These are phyloP conservation scores for Macrobrachium nipponense DNA, from an alignment of 1,140 invertebrate species.

Conservation along the genomic window DNA sequence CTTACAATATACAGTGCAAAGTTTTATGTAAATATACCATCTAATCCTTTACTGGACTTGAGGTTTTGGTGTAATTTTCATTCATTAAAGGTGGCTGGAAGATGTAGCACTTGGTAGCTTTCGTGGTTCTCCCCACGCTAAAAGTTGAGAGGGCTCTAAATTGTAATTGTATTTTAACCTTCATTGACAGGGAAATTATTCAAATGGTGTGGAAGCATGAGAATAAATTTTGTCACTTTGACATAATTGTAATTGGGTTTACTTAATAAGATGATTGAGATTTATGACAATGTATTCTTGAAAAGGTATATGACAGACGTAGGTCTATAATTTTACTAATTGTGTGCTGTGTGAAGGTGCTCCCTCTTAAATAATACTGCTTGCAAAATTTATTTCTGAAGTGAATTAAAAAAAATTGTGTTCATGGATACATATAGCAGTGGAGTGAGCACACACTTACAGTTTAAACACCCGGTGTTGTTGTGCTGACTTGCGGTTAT, in stretches of 20 bases:
- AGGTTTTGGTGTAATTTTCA: slow-evolving; percentile 39
- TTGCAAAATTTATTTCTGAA: slow-evolving; percentile 21
- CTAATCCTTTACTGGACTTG: slow-evolving; percentile 28
- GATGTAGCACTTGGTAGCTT: slow-evolving; percentile 37
- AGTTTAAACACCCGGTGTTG: slow-evolving; percentile 49
- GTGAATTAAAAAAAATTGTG: background rate
- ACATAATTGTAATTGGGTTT: slow-evolving; percentile 58
- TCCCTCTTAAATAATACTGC: slow-evolving; percentile 38
- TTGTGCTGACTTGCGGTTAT: slow-evolving; percentile 40
- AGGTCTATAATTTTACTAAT: slow-evolving; percentile 63
- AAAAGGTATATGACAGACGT: slow-evolving; percentile 59
- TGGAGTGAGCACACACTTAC: slow-evolving; percentile 54
- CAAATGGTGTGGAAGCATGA: slow-evolving; percentile 59
- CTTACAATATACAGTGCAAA: no score
- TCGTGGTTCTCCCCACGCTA: slow-evolving; percentile 54
- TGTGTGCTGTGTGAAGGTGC: slow-evolving; percentile 56
- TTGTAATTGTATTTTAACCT: slow-evolving; percentile 19
- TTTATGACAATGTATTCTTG: slow-evolving; percentile 58
- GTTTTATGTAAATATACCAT: no score
- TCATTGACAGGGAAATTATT: slow-evolving; percentile 56
- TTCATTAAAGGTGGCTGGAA: slow-evolving; percentile 32
- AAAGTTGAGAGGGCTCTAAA: slow-evolving; percentile 57
- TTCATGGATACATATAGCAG: slow-evolving; percentile 28
- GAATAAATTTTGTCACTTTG: slow-evolving; percentile 61
- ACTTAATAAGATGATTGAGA: slow-evolving; percentile 53